Evolutionary conservation across 1,140 invertebrate species (phyloP).

Genomic region (Heliconius himera): DNA sequence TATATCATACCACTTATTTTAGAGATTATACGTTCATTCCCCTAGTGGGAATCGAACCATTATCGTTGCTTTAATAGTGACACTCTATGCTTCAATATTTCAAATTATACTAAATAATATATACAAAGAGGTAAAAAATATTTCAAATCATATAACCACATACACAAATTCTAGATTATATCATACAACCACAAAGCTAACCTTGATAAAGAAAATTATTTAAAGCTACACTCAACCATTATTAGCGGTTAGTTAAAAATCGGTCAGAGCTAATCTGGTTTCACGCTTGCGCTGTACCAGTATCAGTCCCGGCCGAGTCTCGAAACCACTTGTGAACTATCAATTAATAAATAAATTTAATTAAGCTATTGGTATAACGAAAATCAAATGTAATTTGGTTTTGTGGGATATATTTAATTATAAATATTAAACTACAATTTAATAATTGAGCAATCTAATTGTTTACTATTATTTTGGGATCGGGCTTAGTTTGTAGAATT

Average conservation of each 20-base stretch:
- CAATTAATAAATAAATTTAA: constrained; percentile 17
- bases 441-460: too few species aligned
- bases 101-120: too few species aligned
- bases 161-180: background rate
- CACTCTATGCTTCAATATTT: too few species aligned
- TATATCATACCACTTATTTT: too few species aligned
- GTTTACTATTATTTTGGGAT: too few species aligned
- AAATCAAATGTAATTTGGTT: background rate
- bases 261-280: constrained; percentile 22
- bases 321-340: constrained; percentile 9
- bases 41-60: too few species aligned
- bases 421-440: too few species aligned
- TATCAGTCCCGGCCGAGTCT: background rate
- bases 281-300: constrained; percentile 15
- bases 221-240: constrained; percentile 15
- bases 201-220: background rate
- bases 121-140: too few species aligned
- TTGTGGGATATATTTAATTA: background rate
- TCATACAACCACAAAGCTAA: background rate
- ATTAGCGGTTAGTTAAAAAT: constrained; percentile 22
- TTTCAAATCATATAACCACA: background rate
- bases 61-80: too few species aligned
- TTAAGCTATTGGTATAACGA: constrained; percentile 1
- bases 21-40: too few species aligned
- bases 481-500: too few species aligned